Conservation (phyloP, 2,888 invertebrate species). For the Idaea straminata region DNA sequence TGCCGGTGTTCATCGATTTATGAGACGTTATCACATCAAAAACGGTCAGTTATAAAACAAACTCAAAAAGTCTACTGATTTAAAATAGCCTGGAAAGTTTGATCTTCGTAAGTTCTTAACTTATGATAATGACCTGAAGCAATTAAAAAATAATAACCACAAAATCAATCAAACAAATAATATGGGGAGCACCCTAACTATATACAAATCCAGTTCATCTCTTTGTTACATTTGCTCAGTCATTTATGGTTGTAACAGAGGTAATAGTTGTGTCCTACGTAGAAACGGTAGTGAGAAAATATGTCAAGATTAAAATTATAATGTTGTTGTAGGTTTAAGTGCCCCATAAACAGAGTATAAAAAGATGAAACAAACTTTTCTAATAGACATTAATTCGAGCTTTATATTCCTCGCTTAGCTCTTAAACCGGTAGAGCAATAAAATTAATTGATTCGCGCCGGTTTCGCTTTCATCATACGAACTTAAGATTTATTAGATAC, state of each 20-base stretch:
- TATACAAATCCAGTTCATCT: background rate
- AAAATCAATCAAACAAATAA: too few species aligned
- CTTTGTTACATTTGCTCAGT: background rate
- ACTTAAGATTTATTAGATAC: background rate
- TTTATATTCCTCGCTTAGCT: background rate
- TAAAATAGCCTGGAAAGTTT: too few species aligned
- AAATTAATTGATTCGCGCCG: constrained; percentile 20
- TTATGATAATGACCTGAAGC: too few species aligned
- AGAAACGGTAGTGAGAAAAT: background rate
- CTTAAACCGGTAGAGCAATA: constrained; percentile 14
- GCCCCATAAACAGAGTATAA: background rate
- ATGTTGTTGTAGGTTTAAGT: background rate
- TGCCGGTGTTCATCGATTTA: too few species aligned
- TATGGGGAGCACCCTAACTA: too few species aligned
- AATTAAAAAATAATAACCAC: too few species aligned
- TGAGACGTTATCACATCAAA: too few species aligned
- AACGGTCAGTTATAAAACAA: too few species aligned
- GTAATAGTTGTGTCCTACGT: background rate
- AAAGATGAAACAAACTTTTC: background rate
- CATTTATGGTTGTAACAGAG: background rate
- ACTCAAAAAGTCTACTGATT: too few species aligned
- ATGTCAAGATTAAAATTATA: background rate
- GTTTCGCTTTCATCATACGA: constrained; percentile 16
- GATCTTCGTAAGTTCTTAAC: too few species aligned
- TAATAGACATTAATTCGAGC: background rate